A percentile compares a stretch with the other conserved stretches of the same genome.
Conservation (phyloP, 53 echinoderm and acorn worm species). For the Mesocentrotus franciscanus region DNA sequence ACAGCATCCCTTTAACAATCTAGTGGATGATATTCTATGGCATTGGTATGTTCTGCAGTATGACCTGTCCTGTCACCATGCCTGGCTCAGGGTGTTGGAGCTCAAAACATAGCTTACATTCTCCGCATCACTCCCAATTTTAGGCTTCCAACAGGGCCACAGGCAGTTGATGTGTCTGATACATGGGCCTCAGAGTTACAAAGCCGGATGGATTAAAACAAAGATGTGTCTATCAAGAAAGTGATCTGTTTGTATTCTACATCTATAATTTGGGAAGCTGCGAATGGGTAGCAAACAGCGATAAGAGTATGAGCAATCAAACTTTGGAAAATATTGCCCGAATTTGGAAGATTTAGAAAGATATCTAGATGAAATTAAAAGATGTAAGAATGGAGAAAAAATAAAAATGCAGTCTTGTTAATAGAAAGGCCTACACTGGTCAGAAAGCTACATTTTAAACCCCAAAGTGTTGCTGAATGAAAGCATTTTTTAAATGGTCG, state of each 20-base stretch:
- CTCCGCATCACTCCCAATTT: constrained; percentile 59
- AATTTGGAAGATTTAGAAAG: too few relatives aligned
- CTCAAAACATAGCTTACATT: constrained; percentile 53
- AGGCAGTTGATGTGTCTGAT: background rate
- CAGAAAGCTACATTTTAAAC: too few relatives aligned
- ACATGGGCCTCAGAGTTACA: background rate
- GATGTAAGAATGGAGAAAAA: too few relatives aligned
- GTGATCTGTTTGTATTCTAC: background rate
- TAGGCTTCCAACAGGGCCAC: constrained; percentile 1
- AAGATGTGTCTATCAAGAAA: background rate
- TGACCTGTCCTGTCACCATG: constrained; percentile 38
- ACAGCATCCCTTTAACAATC: background rate
- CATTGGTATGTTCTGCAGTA: background rate
- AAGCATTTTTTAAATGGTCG: too few relatives aligned
- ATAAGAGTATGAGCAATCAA: too few relatives aligned
- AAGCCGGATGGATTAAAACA: background rate
- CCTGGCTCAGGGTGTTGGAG: constrained; percentile 36
- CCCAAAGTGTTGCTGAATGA: too few relatives aligned
- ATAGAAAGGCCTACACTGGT: too few relatives aligned
- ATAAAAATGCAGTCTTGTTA: too few relatives aligned
- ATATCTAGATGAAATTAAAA: too few relatives aligned
- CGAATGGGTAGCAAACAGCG: too few relatives aligned
- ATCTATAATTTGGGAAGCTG: background rate
- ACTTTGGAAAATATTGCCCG: too few relatives aligned
- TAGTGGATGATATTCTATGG: background rate